These are phyloP conservation scores for Genyomyrus donnyi DNA, from an alignment of 2,113 vertebrate genomes.

Conservation along the genomic window DNA sequence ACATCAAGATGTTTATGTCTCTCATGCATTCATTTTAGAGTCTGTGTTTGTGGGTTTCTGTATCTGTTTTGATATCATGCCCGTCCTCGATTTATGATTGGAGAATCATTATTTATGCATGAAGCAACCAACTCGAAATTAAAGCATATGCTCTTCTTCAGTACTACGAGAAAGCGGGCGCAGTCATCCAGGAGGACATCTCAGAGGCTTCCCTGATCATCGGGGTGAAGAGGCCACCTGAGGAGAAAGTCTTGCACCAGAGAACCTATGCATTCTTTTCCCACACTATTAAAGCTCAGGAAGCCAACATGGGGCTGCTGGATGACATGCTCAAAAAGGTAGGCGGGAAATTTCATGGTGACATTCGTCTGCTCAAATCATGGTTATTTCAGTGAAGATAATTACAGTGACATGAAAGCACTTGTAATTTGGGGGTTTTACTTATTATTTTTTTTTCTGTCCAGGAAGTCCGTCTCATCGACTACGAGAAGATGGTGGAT, in stretches of 20 bases:
- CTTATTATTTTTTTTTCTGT: not conserved
- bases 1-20: not conserved
- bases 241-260: slow-evolving; percentile 78
- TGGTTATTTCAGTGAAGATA: not conserved
- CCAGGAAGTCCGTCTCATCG: slow-evolving; percentile 90
- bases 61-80: not conserved
- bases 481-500: slow-evolving; percentile 99
- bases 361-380: not conserved
- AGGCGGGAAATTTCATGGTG: slow-evolving; percentile 24
- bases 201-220: slow-evolving; percentile 86
- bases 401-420: not conserved
- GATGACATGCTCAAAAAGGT: slow-evolving; percentile 89
- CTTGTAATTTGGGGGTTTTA: not conserved
- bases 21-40: slow-evolving; percentile 12
- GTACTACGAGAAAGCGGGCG: slow-evolving; percentile 86
- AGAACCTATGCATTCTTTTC: slow-evolving; percentile 98
- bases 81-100: not conserved
- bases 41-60: not conserved
- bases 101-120: not conserved
- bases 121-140: not conserved
- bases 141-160: slow-evolving; percentile 39
- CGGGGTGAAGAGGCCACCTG: slow-evolving; percentile 87
- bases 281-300: slow-evolving; percentile 97
- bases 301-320: slow-evolving; percentile 88
- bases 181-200: slow-evolving; percentile 87